A percentile compares a stretch with the other conserved stretches of the same genome.
phyloP scores from a whole-genome alignment of 2,888 invertebrate species.

The Diaphora mendica region DNA sequence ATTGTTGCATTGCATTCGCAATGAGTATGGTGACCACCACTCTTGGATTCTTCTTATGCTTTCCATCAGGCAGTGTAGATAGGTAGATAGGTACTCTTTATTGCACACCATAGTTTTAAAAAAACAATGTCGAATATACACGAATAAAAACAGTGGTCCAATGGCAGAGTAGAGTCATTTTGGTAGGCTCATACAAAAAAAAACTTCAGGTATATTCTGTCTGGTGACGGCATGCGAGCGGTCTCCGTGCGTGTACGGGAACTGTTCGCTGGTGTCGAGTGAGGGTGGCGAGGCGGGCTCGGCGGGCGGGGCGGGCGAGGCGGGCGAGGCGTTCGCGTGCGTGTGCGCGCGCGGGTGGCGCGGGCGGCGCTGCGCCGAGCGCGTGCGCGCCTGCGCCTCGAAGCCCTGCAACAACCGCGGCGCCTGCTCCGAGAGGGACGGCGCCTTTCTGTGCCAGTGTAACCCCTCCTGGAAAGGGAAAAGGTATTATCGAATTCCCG shows the following conservation, averaged over 20 bases:
- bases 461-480: conserved; percentile 91
- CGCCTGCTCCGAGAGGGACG: conserved; percentile 89
- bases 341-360: conserved; percentile 87
- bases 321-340: conserved; percentile 86
- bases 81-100: too few species aligned
- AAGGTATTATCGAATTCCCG: conserved; percentile 56
- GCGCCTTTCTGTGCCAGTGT: conserved; percentile 90
- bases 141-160: too few species aligned
- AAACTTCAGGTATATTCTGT: conserved; percentile 89
- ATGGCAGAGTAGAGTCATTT: too few species aligned
- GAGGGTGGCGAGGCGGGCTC: conserved; percentile 59
- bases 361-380: conserved; percentile 85
- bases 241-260: conserved; percentile 89
- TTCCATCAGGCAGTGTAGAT: too few species aligned
- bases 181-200: too few species aligned
- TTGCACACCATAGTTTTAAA: too few species aligned
- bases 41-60: too few species aligned
- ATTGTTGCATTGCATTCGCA: too few species aligned
- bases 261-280: conserved; percentile 84
- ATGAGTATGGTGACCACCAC: too few species aligned
- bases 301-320: conserved; percentile 85
- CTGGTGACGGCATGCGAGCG: conserved; percentile 91
- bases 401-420: conserved; percentile 92
- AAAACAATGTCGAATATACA: too few species aligned
- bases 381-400: conserved; percentile 89